Conservation (phyloP, 2,113 vertebrate species). For the Malurus cyaneus region DNA sequence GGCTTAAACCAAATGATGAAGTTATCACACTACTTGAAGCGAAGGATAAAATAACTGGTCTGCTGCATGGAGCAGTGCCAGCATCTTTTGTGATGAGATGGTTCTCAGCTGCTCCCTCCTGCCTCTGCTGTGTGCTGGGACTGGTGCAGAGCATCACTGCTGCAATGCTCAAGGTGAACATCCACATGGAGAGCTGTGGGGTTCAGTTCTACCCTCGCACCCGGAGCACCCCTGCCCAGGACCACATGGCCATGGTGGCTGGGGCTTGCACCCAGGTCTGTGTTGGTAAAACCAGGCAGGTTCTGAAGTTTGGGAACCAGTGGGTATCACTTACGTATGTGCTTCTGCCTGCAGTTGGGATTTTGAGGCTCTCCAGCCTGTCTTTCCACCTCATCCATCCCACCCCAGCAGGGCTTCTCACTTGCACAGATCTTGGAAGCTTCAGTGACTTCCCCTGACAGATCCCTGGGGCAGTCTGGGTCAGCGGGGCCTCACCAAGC, state of each 20-base stretch:
- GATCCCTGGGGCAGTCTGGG: not conserved
- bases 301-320: not conserved
- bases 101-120: not conserved
- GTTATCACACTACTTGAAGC: not conserved
- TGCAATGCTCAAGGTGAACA: not conserved
- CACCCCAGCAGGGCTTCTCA: not conserved
- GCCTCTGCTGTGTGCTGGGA: not conserved
- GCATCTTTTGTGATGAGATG: not conserved
- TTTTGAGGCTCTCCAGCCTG: not conserved
- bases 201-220: not conserved
- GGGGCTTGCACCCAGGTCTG: not conserved
- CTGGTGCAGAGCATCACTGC: accelerated
- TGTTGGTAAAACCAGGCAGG: not conserved
- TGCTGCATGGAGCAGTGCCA: not conserved
- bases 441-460: not conserved
- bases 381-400: not conserved
- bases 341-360: not conserved
- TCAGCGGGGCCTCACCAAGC: accelerated
- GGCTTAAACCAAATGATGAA: not conserved
- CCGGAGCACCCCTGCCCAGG: not conserved
- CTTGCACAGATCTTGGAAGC: not conserved
- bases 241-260: accelerated
- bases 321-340: accelerated
- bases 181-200: not conserved
- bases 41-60: not conserved